These are phyloP conservation scores for Plodia interpunctella DNA, from an alignment of 1,140 invertebrate genomes.

Conservation along the genomic window DNA sequence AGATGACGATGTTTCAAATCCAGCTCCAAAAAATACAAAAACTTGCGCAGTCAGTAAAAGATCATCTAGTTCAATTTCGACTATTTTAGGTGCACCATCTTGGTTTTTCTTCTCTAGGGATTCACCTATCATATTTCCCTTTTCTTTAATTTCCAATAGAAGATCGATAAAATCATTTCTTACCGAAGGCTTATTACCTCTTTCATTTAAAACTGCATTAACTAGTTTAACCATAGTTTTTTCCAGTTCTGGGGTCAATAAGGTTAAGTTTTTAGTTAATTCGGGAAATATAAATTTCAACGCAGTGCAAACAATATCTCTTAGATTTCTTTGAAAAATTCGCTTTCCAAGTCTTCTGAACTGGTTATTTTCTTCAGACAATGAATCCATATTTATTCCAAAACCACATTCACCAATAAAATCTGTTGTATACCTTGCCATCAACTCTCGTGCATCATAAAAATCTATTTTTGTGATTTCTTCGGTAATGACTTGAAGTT, in stretches of 20 bases:
- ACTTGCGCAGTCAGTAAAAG: conserved; percentile 30
- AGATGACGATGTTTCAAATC: conserved; percentile 50
- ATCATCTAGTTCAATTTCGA: conserved; percentile 29
- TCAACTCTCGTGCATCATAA: conserved; percentile 72
- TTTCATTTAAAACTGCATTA: conserved; percentile 56
- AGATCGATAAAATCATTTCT: conserved; percentile 77
- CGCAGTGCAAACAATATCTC: conserved; percentile 23
- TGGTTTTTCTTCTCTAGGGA: conserved; percentile 27
- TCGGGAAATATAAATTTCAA: conserved; percentile 31
- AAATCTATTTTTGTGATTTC: conserved; percentile 43
- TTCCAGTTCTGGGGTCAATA: conserved; percentile 33
- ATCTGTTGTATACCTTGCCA: conserved; percentile 75
- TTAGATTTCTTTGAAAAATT: conserved; percentile 33
- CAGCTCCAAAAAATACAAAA: conserved; percentile 47
- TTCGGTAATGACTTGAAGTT: conserved; percentile 59
- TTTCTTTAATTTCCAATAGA: conserved; percentile 73
- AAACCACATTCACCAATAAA: conserved; percentile 79
- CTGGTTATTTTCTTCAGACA: conserved; percentile 73
- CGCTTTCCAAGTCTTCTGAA: conserved; percentile 69
- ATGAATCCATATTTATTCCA: conserved; percentile 76
- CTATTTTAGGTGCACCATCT: conserved; percentile 23
- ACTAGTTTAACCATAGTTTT: conserved; percentile 39
- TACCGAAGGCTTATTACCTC: conserved; percentile 59
- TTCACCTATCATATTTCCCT: conserved; percentile 37
- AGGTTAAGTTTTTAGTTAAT: conserved; percentile 31